Base-by-base conservation (phyloP, 1,140 invertebrate genomes). In the Apis laboriosa region DNA sequence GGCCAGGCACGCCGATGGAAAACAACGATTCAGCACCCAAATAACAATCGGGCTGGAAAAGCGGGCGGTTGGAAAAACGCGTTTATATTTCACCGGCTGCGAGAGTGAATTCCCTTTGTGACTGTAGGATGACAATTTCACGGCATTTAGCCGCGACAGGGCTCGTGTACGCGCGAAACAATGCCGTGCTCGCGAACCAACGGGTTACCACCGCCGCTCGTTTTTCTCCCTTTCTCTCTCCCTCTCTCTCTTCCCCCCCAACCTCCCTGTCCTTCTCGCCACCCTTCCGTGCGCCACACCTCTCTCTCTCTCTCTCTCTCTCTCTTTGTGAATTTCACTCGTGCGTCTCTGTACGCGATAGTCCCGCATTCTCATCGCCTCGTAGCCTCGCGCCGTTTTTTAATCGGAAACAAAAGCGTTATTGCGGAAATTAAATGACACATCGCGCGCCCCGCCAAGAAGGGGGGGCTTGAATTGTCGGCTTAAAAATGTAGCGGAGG, bases 391-490 rank as follows among this genome's bases (percentile, higher is more conserved):
- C 70, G 34, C 58, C 63, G 56, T 89, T 90, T 92, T 92, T 92
- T 90, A 89, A 92, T 90, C 86, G 91, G 89, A 92, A 93, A 92
- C 92, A 90, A 93, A 92, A 92, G 91, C 90, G 91, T 93, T 93
- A 93, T 93, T 91, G 90, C 84, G 92, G 92, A 94, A 93, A 93
- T 93, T 92, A 92, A 93, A 93, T 93, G 90, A 92, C 90, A 89
- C 84, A 83, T 88, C 84, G 86, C 77, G 84, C 68, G 63, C 58
- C 70, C 49, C 56, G 49, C 64, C 56, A 51, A 60, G 74, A 80
- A 58, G 83, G 58, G 66, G 66, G 83, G 85, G 86, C 19, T 71
- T 70, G 79, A 88, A 88, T 87, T 85, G 86, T 82, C 86, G 86
- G 87, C 83, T 85, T 85, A 85, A 84, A 88, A 86, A 86, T 63